Evolutionary conservation across 2,888 invertebrate genomes (phyloP).

Genomic region (Lydus trimaculatus): DNA sequence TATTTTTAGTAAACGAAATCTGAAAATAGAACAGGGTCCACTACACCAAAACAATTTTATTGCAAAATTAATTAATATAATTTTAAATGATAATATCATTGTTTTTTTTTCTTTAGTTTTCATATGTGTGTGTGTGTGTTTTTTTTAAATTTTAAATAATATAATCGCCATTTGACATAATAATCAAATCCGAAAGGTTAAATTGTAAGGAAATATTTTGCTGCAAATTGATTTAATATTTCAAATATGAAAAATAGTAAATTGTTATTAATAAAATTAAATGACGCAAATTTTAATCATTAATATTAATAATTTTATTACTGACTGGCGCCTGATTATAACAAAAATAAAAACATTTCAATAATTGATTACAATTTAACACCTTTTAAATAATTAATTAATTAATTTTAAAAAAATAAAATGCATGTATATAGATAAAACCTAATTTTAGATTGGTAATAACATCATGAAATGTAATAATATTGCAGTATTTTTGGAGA

Average conservation of each 20-base stretch:
- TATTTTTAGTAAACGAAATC: constrained; percentile 21
- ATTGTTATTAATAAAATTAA: constrained; percentile 14
- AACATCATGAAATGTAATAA: too few relatives aligned
- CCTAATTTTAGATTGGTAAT: too few relatives aligned
- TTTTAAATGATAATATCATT: not conserved
- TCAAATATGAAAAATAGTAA: constrained; percentile 12
- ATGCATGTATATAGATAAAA: too few relatives aligned
- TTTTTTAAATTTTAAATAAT: not conserved
- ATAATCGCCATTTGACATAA: constrained; percentile 10
- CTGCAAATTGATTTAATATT: constrained; percentile 16
- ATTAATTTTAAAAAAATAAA: too few relatives aligned
- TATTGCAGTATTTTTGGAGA: too few relatives aligned
- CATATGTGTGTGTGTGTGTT: not conserved
- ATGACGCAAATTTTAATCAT: constrained; percentile 30
- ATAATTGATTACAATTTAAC: constrained; percentile 8
- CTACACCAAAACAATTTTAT: not conserved
- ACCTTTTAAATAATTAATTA: not conserved
- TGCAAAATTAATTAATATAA: not conserved
- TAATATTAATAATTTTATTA: constrained; percentile 19
- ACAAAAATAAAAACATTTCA: constrained; percentile 12
- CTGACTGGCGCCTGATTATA: constrained; percentile 21
- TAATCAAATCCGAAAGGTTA: not conserved
- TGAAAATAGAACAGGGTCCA: constrained; percentile 19
- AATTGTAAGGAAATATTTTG: constrained; percentile 21
- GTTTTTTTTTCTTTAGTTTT: too few relatives aligned